Base-by-base conservation (phyloP, 1,140 invertebrate genomes). In the Nephotettix cincticeps region DNA sequence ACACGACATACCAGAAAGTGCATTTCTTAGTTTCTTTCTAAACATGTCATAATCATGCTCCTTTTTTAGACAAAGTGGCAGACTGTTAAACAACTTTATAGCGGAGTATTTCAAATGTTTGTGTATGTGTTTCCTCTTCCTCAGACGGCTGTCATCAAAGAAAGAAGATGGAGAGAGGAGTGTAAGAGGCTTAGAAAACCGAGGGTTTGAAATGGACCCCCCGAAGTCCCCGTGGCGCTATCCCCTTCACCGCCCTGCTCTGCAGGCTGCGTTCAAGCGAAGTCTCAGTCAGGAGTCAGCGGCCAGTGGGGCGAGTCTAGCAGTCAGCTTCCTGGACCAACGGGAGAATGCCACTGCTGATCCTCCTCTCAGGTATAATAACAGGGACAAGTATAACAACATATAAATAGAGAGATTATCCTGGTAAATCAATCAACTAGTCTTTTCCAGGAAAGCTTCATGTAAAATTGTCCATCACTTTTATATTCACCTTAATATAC, bases 131-230 rank as follows among this genome's bases (percentile, higher is more conserved):
- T n/a, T 36, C 17, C 47, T 9, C 14, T 73, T 77, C 75, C 78
- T 74, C 75, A 86, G 86, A 75, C 84, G 88, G 36, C 78, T 90
- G n/a, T 89, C 88, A 27, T 86, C 85, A 0, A 87, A 86, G 76
- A 84, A 84, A 14, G 80, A 82, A 13, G 84, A 85, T 56, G 78
- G 79, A 51, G 75, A 77, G 9, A 82, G 17, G 80, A 80, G 74
- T 75, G 77, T 14, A 72, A 72, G 40, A 78, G 86, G 85, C 1
- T 73, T 85, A 19, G 84, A 86, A 32, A 88, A 87, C 73, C 82
- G 83, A 61, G 85, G 79, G 9, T 88, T 87, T 76, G 86, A 89
- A 75, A 80, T 85, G 77, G 86, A 88, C 74, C 78, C 80, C 45
- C 67, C 85, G 81, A 66, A 88, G 74, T 85, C 85, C 19, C 85